Conservation (phyloP, 2,113 vertebrate species). For the Perognathus longimembris region DNA sequence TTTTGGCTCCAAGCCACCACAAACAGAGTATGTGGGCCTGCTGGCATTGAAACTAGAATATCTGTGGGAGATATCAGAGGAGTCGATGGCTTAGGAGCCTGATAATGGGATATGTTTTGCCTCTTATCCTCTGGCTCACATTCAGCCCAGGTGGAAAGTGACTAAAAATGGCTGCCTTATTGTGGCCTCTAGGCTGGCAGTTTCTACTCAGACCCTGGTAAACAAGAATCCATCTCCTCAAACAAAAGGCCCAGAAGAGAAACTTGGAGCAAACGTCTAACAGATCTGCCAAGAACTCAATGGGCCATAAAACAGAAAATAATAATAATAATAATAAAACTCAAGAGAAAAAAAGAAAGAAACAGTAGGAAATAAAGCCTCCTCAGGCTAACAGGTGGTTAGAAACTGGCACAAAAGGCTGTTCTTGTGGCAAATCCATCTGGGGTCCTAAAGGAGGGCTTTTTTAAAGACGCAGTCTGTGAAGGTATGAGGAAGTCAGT, state of each 20-base stretch:
- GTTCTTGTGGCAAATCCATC: neutral
- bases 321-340: neutral
- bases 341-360: conserved; percentile 13
- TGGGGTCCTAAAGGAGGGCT: neutral
- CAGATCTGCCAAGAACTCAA: conserved; percentile 62
- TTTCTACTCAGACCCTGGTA: conserved; percentile 60
- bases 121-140: conserved; percentile 74
- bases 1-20: conserved; percentile 63
- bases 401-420: neutral
- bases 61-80: conserved; percentile 56
- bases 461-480: neutral
- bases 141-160: conserved; percentile 71
- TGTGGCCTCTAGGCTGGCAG: conserved; percentile 58
- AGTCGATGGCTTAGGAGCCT: conserved; percentile 58
- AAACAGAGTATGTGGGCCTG: conserved; percentile 75
- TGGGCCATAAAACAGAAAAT: neutral
- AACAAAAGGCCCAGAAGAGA: conserved; percentile 64
- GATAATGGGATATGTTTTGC: conserved; percentile 64
- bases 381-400: conserved; percentile 5
- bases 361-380: neutral
- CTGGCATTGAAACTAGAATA: conserved; percentile 65
- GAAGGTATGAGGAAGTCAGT: neutral
- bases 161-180: conserved; percentile 61
- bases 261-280: conserved; percentile 62
- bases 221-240: conserved; percentile 60